Conservation (phyloP, 30 jellyfish, hydroid and myxozoan species). For the Aurelia coerulea region DNA sequence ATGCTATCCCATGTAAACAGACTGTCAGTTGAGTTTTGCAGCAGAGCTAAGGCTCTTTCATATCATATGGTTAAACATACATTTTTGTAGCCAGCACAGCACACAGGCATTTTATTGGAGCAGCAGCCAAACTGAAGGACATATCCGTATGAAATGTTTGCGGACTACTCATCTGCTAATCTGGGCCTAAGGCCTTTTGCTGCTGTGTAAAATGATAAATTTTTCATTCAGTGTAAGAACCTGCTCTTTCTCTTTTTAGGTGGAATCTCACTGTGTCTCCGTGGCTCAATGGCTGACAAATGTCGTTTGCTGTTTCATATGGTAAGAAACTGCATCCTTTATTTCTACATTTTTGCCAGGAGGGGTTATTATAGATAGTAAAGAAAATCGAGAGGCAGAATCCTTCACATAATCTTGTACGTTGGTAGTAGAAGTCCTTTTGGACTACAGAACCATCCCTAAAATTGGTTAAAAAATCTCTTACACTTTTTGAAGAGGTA, state of each 20-base stretch:
- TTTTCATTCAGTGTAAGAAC: background rate
- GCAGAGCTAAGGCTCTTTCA: no score
- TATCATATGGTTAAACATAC: no score
- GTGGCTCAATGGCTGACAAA: conserved; percentile 68
- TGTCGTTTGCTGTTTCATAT: conserved; percentile 61
- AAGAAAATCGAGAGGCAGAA: background rate
- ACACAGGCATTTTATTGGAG: no score
- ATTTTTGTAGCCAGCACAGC: no score
- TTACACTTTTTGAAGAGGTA: no score
- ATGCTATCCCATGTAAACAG: no score
- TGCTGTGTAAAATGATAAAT: conserved; percentile 12
- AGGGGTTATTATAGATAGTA: background rate
- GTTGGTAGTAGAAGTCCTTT: no score
- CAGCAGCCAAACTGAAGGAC: no score
- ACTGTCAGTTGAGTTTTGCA: no score
- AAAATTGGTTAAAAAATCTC: no score
- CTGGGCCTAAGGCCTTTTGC: background rate
- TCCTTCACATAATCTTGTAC: background rate
- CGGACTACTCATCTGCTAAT: background rate
- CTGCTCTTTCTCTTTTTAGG: conserved; percentile 33
- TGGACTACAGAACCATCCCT: no score
- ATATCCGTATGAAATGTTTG: no score
- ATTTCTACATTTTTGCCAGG: background rate
- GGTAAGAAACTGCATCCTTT: conserved; percentile 42
- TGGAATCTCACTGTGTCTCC: conserved; percentile 74